phyloP scores from a whole-genome alignment of 2,797 vertebrate species.

The Australoheros facetus region DNA sequence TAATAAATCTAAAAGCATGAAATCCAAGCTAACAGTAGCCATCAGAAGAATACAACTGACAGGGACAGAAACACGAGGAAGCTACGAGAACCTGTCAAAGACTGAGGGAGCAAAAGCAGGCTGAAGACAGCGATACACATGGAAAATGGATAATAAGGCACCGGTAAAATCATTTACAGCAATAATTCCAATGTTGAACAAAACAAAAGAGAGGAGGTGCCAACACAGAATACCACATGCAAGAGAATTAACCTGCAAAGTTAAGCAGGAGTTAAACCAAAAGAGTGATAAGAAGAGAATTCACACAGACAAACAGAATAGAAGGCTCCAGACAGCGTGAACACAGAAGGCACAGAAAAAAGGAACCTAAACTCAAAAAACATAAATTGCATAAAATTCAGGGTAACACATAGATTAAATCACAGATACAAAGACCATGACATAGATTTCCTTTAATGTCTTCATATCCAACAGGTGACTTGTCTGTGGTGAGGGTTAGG shows the following conservation, averaged over 20 bases:
- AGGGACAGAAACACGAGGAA: not conserved
- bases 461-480: not conserved
- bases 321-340: not conserved
- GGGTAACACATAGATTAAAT: not conserved
- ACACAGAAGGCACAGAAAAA: not conserved
- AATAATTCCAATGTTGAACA: too few relatives aligned
- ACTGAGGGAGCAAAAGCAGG: not conserved
- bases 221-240: too few relatives aligned
- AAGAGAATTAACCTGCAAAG: too few relatives aligned
- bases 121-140: too few relatives aligned
- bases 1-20: not conserved
- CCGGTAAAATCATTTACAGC: too few relatives aligned
- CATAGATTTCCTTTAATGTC: not conserved
- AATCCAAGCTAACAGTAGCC: not conserved
- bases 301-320: not conserved
- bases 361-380: not conserved
- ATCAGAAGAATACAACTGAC: not conserved
- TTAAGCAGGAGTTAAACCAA: too few relatives aligned
- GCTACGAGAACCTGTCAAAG: not conserved
- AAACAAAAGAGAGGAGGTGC: too few relatives aligned
- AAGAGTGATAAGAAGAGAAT: not conserved
- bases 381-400: not conserved
- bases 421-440: not conserved
- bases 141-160: too few relatives aligned
- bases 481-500: not conserved